Evolutionary conservation across 2,888 invertebrate species (phyloP).

Genomic region (Cepaea hortensis): DNA sequence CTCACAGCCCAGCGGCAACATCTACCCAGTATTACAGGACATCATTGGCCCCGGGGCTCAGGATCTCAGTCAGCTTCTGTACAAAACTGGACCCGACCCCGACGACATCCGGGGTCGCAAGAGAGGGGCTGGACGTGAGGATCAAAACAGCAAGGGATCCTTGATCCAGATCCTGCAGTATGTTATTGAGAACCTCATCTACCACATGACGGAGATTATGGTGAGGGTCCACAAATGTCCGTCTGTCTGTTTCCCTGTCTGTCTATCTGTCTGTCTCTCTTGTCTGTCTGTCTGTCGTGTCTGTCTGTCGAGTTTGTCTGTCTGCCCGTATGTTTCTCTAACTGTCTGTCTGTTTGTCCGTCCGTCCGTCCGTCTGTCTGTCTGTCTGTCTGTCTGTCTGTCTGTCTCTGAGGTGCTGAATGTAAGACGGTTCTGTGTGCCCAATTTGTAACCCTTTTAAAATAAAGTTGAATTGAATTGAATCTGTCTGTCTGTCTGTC

Average conservation of each 20-base stretch:
- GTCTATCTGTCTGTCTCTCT: not conserved
- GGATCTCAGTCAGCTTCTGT: slow-evolving; percentile 62
- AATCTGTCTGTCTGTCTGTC: too few relatives aligned
- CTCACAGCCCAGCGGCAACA: slow-evolving; percentile 70
- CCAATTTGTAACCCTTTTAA: too few relatives aligned
- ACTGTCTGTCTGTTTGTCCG: not conserved
- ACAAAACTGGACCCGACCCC: slow-evolving; percentile 51
- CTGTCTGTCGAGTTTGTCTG: not conserved
- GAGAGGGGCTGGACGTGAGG: slow-evolving; percentile 1
- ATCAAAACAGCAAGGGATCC: slow-evolving; percentile 47
- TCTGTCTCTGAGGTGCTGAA: not conserved
- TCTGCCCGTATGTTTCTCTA: not conserved
- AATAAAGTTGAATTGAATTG: too few relatives aligned
- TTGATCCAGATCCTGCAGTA: slow-evolving; percentile 67
- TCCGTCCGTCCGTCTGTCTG: too few relatives aligned
- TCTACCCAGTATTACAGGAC: slow-evolving; percentile 69
- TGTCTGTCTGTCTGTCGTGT: too few relatives aligned
- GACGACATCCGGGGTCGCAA: slow-evolving; percentile 55
- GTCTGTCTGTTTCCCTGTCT: not conserved
- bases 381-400: too few relatives aligned
- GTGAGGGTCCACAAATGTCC: slow-evolving; percentile 51
- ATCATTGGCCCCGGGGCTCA: slow-evolving; percentile 66
- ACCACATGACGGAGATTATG: slow-evolving; percentile 74
- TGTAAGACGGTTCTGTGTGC: too few relatives aligned
- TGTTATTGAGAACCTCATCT: slow-evolving; percentile 69